A percentile compares a stretch with the other conserved stretches of the same genome.
Evolutionary conservation across 2,797 vertebrate species (phyloP).

Genomic region (Arctocebus calabarensis): DNA sequence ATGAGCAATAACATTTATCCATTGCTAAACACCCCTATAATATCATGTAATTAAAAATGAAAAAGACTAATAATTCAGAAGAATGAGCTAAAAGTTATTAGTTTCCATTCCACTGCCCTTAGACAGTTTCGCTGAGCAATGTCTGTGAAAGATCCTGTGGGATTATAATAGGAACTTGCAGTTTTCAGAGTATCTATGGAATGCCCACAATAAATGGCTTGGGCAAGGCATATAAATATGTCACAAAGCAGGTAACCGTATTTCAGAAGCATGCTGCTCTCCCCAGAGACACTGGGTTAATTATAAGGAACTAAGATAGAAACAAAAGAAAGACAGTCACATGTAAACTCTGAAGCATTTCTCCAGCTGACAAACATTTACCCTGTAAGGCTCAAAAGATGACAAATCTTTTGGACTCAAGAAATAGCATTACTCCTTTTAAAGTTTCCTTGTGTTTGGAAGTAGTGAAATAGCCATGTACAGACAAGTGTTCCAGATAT

Average conservation of each 20-base stretch:
- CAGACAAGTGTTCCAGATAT: not conserved
- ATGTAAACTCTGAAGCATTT: conserved; percentile 19
- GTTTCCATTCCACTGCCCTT: not conserved
- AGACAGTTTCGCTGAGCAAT: not conserved
- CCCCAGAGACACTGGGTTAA: not conserved
- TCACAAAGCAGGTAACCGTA: not conserved
- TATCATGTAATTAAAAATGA: not conserved
- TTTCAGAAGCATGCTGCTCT: conserved; percentile 33
- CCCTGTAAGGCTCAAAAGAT: not conserved
- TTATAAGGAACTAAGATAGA: not conserved
- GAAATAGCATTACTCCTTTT: not conserved
- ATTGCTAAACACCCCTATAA: conserved; percentile 4
- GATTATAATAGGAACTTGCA: not conserved
- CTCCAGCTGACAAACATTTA: conserved; percentile 1
- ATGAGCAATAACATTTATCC: not conserved
- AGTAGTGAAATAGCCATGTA: not conserved
- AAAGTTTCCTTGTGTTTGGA: not conserved
- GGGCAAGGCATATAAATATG: not conserved
- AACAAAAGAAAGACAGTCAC: conserved; percentile 28
- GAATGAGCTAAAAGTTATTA: not conserved
- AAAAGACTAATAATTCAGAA: conserved; percentile 52
- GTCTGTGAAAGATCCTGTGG: not conserved
- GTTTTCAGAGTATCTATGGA: conserved; percentile 17
- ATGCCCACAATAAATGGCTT: conserved; percentile 21
- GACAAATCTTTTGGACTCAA: not conserved